Percentiles rank a stretch among this genome's conserved stretches.
Conservation (phyloP, 2,113 vertebrate species). For the Cercopithecus mona region DNA sequence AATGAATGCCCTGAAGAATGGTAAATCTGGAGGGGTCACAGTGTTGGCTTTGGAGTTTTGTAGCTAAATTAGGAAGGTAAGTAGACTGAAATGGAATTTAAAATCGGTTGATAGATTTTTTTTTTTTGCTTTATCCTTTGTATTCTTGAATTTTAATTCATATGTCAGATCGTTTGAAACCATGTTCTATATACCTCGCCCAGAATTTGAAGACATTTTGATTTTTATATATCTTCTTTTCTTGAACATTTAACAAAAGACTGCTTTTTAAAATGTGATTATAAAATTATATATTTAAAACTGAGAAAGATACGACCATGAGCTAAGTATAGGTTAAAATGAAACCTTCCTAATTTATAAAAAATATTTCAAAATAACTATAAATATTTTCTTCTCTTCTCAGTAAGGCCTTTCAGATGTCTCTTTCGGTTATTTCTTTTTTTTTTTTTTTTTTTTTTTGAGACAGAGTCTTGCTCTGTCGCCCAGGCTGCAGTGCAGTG, state of each 20-base stretch:
- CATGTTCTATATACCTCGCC: background rate
- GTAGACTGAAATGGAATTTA: background rate
- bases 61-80: background rate
- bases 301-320: background rate
- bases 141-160: background rate
- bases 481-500: too few relatives aligned
- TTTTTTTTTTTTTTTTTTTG: too few relatives aligned
- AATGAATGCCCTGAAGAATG: background rate
- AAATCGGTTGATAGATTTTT: background rate
- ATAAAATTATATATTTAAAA: background rate
- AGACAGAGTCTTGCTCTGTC: too few relatives aligned
- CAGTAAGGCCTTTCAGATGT: background rate
- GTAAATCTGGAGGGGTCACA: background rate
- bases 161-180: background rate
- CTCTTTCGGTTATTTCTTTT: background rate
- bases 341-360: background rate
- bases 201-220: background rate
- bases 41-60: background rate
- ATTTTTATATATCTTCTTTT: background rate
- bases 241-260: background rate
- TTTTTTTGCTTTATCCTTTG: background rate
- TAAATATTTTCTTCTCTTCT: background rate
- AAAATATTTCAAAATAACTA: background rate
- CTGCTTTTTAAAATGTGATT: background rate
- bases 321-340: conserved; percentile 21